Percentiles rank a stretch among this genome's conserved stretches.
These are phyloP conservation scores for Tipula vernalis DNA, from an alignment of 2,888 invertebrate genomes.

Conservation along the genomic window DNA sequence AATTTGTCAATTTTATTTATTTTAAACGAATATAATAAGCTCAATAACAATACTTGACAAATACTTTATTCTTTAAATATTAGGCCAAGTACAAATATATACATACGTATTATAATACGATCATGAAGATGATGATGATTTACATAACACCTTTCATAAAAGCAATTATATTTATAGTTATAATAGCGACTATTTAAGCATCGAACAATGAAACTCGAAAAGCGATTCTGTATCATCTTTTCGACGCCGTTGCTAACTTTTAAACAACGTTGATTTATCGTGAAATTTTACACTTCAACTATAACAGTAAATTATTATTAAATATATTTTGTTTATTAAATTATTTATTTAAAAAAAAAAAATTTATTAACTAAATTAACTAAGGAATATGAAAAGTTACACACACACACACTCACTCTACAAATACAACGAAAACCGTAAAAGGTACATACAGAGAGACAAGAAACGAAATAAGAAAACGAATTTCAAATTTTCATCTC, in stretches of 20 bases:
- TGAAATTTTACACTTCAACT: neutral
- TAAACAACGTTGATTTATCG: neutral
- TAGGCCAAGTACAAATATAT: neutral
- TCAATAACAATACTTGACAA: neutral
- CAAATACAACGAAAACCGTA: neutral
- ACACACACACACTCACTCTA: neutral
- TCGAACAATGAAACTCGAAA: neutral
- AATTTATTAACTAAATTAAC: neutral
- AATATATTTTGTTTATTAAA: neutral
- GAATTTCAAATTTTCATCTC: constrained; percentile 7
- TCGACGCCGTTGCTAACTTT: neutral
- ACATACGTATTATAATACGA: neutral
- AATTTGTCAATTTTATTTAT: neutral
- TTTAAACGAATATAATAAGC: neutral
- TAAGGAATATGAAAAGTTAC: neutral
- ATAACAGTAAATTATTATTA: neutral
- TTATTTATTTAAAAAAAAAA: neutral
- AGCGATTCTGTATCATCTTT: neutral
- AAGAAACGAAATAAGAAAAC: neutral
- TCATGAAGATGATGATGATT: neutral
- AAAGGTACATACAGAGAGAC: neutral
- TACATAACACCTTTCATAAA: neutral
- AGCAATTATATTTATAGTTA: neutral
- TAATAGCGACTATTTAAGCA: neutral
- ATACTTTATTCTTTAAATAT: neutral